Base-by-base conservation (phyloP, 2,797 vertebrate genomes). In the Poliocrania exsul region DNA sequence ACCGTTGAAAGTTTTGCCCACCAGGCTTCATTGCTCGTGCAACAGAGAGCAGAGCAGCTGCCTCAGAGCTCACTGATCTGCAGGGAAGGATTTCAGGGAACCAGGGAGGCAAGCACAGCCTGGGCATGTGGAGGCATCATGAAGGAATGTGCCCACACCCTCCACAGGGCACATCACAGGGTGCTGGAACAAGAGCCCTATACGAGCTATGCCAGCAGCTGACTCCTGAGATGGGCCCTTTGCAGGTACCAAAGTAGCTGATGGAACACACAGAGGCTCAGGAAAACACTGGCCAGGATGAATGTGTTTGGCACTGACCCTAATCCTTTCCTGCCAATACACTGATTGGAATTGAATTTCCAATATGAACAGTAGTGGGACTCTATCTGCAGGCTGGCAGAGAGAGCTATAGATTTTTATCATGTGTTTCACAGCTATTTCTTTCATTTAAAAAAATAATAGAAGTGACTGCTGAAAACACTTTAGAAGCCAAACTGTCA, bases 311-410 rank as follows among this genome's bases (percentile, higher is more conserved):
- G 95, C 90, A 82, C 62, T 2, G 9, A 42, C 86, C 40, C 38
- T 73, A 75, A 86, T 86, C 60, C 85, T 88, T 95, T 88, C 87
- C 72, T 93, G 91, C 87, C 92, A 86, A 88, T 86, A 74, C 47
- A 3, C 50, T 94, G 93, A 93, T 93, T 88, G 82, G 87, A 95
- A 95, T 85, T 87, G 95, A 86, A 72, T 91, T 93, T 93, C 90
- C 90, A 92, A 81, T 69, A 78, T 38, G 82, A 95, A 70, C 70
- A 50, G 65, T 83, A 4, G 1, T 49, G 84, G 86, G 73, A 77
- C 86, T 92, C 90, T 82, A 54, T 57, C 75, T 17, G 20, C 54
- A 79, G 92, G 60, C 85, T 42, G 12, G 60, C 26, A 8, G 70
- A 60, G 84, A 94, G 61, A 92, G 82, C 65, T 73, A 51, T 75